Evolutionary conservation across 2,888 invertebrate species (phyloP).

Genomic region (Monoplex corrugatus): DNA sequence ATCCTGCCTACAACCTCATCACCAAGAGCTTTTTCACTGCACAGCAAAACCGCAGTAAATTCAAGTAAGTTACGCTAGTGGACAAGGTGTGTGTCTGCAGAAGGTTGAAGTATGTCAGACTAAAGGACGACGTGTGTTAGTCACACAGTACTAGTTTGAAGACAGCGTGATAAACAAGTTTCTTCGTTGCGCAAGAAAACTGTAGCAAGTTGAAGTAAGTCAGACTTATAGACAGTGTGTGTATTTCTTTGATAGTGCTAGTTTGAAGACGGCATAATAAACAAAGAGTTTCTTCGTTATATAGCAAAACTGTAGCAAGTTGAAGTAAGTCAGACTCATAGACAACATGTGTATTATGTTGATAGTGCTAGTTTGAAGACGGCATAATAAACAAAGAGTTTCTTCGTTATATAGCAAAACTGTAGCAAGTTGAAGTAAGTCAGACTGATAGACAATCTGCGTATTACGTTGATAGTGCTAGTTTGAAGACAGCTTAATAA

Average conservation of each 20-base stretch:
- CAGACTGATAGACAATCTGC: too few relatives aligned
- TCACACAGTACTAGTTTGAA: not conserved
- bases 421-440: constrained; percentile 68
- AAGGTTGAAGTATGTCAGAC: too few relatives aligned
- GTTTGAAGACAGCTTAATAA: too few relatives aligned
- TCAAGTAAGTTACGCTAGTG: constrained; percentile 62
- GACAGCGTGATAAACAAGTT: constrained; percentile 51
- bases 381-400: constrained; percentile 58
- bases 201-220: constrained; percentile 68
- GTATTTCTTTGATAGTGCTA: too few relatives aligned
- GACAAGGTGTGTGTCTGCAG: too few relatives aligned
- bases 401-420: constrained; percentile 65
- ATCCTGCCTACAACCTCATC: constrained; percentile 71
- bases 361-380: not conserved
- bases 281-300: constrained; percentile 69
- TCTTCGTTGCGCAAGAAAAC: constrained; percentile 65
- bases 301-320: too few relatives aligned
- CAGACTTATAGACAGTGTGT: too few relatives aligned
- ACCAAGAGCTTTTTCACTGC: constrained; percentile 69
- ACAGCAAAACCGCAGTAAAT: constrained; percentile 68
- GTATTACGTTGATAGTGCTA: too few relatives aligned
- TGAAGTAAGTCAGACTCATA: not conserved
- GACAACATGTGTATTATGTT: not conserved
- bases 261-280: too few relatives aligned
- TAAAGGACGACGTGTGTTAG: not conserved